Base-by-base conservation (phyloP, 2,888 invertebrate genomes). In the Tetrapedia diversipes region DNA sequence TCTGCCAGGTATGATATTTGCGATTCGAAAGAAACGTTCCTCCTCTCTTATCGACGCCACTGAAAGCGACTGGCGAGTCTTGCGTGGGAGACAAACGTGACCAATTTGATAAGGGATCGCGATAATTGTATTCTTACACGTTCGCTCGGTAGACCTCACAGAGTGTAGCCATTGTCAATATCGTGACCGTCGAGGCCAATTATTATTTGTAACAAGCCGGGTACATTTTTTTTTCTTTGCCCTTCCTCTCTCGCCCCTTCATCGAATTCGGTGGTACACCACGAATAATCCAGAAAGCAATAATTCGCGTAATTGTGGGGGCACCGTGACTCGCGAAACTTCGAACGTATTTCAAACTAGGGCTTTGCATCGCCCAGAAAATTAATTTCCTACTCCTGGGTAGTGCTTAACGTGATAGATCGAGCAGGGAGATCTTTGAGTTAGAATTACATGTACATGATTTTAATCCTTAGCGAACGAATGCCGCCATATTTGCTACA, bases 41-140 rank as follows among this genome's bases (percentile, higher is more conserved):
- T 47, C 27, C 14, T 14, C n/a, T n/a, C n/a, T 74, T 66, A 76
- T 74, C 76, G 75, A 54, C 74, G 59, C 59, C 41, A 53, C 39
- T 60, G 53, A 57, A 63, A 57, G 34, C 43, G 24, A 41, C 45
- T 41, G 22, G 19, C 43, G 51, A 54, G 61, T 34, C 34, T 59
- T 47, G 61, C 63, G 80, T 75, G 75, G 72, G 61, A 76, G 81
- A 61, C 75, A 71, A 75, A 77, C 81, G 79, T 81, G 81, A 81
- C 79, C 76, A 49, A 65, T 68, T 53, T 63, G 67, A 72, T 72
- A 76, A 81, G 60, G 64, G 67, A 80, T 75, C 57, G 59, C 49
- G 70, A 75, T 74, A 81, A 81, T 81, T 72, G 71, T 81, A 81
- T 81, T 67, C 73, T 75, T 74, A 64, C 51, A 70, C 74, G 70